Evolutionary conservation across 2,888 invertebrate species (phyloP), one percentile per base, ranked within the genome.

Genomic region (Cyaniris semiargus): DNA sequence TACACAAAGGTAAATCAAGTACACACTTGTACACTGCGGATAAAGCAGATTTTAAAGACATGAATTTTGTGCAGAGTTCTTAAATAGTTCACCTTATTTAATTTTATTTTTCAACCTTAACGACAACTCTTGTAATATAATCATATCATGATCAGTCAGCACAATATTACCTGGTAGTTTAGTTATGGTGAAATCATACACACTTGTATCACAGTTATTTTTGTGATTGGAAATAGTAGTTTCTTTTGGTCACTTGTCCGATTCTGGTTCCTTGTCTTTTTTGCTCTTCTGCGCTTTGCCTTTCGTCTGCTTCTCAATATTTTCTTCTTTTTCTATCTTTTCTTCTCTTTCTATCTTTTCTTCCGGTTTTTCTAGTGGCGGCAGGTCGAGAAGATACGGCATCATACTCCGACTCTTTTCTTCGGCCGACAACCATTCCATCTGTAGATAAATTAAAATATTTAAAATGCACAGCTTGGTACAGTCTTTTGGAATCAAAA

Each of bases 391-490:
- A 2, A 94, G 87, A 81, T 94, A 94, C 0, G 93, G 93, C 90
- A 93, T 90, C 94, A 94, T 94, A 80, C 90, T 92, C 48, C 90
- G 86, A 1, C 90, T 87, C 79, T 93, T 93, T 78, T 94, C 94
- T 83, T 94, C 94, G 0, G 86, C 82, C 0, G 94, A 94, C 72
- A 94, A 80, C 94, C 94, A 94, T 79, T 92, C 92, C 94, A 94
- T 94, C 94, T 94, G 84, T 72, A 5, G 27, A 38, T 21, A 3
- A 66, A 60, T 58, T 21, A 34, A 58, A 15, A 8, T 60, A n/a
- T 31, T n/a, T 53, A 4, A 27, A 27, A 75, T 21, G 21, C 6
- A n/a, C 13, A 56, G 13, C 21, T 31, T 13, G 0, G 38, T 38
- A 8, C 38, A 8, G 38, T 38, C 8, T 1, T 10, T 10, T 34